Conservation (phyloP, 1,140 invertebrate genomes). For the Globodera ellingtonae region DNA sequence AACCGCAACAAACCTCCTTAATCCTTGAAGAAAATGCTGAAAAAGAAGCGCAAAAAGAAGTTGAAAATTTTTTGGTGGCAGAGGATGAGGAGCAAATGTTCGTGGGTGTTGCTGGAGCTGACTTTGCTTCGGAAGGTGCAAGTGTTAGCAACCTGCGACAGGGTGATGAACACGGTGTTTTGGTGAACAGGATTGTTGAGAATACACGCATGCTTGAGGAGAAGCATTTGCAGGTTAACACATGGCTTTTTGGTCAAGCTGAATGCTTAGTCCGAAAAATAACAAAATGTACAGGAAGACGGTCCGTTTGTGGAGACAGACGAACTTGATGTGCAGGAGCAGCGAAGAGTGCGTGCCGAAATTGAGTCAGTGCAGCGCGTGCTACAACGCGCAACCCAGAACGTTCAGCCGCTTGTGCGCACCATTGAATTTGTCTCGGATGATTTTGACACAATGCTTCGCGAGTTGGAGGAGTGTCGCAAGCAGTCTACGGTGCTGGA, state of each 20-base stretch:
- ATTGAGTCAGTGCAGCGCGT: slow-evolving; percentile 45
- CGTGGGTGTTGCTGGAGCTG: neutral
- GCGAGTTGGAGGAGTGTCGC: slow-evolving; percentile 49
- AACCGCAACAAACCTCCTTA: slow-evolving; percentile 14
- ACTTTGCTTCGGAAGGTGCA: slow-evolving; percentile 11
- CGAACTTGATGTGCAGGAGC: slow-evolving; percentile 36
- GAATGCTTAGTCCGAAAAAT: neutral
- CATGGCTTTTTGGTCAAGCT: neutral
- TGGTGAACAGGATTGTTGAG: slow-evolving; percentile 51
- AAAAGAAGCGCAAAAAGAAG: slow-evolving; percentile 18
- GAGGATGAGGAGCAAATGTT: slow-evolving; percentile 49
- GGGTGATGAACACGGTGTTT: slow-evolving; percentile 39
- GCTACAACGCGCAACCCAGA: slow-evolving; percentile 44
- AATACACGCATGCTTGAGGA: slow-evolving; percentile 52
- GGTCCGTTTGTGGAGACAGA: slow-evolving; percentile 27
- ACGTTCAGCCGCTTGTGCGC: slow-evolving; percentile 42
- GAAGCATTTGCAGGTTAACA: slow-evolving; percentile 27
- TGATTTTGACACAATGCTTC: slow-evolving; percentile 52
- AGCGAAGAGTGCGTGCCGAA: slow-evolving; percentile 35
- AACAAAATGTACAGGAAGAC: slow-evolving; percentile 7
- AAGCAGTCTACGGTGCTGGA: slow-evolving; percentile 26
- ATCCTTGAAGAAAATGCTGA: slow-evolving; percentile 43
- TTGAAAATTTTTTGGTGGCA: slow-evolving; percentile 45
- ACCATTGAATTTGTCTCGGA: slow-evolving; percentile 52
- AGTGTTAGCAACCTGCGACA: slow-evolving; percentile 34